Conservation (phyloP, 2,888 invertebrate species). For the Cabera pusaria region DNA sequence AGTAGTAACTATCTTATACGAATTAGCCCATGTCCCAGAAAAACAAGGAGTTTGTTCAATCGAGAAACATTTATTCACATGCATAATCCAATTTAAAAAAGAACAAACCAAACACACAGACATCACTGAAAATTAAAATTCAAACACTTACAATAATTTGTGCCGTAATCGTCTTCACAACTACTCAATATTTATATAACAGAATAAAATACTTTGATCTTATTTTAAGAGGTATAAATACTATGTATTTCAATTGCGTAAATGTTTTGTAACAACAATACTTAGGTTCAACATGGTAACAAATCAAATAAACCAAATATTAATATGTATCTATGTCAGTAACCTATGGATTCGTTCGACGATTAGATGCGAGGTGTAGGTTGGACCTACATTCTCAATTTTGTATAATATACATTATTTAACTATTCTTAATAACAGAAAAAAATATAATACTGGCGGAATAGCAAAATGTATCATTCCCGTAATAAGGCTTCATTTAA, state of each 20-base stretch:
- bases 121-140: constrained; percentile 64
- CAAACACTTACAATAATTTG: constrained; percentile 56
- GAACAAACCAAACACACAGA: constrained; percentile 78
- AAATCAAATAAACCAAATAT: constrained; percentile 2
- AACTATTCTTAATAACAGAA: too few relatives aligned
- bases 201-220: background rate
- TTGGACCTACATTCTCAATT: constrained; percentile 2
- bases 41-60: constrained; percentile 40
- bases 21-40: too few relatives aligned
- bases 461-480: too few relatives aligned
- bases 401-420: background rate
- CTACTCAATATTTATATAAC: constrained; percentile 1
- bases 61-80: constrained; percentile 81
- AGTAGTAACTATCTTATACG: too few relatives aligned
- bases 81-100: constrained; percentile 68
- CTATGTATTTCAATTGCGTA: background rate
- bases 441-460: too few relatives aligned
- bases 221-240: constrained; percentile 1
- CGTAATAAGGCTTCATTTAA: too few relatives aligned
- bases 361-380: background rate
- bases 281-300: constrained; percentile 14
- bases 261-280: constrained; percentile 3
- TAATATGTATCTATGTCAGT: too few relatives aligned
- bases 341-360: constrained; percentile 10
- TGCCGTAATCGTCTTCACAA: constrained; percentile 33